Evolutionary conservation across 2,888 invertebrate species (phyloP), one percentile per base, ranked within the genome.

Genomic region (Caenorhabditis sp.): DNA sequence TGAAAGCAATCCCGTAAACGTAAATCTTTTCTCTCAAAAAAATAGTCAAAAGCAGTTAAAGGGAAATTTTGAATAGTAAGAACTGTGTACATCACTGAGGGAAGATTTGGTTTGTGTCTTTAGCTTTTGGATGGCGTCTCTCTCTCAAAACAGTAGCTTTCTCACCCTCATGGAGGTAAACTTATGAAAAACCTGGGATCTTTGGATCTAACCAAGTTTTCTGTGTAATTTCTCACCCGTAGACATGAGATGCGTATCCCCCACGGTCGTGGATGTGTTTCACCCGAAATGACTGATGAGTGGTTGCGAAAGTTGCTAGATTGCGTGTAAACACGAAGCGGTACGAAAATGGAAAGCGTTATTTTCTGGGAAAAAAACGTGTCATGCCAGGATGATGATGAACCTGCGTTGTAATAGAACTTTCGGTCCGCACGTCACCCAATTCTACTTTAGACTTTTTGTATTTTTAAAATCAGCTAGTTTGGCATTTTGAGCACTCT

Each of bases 201-300:
- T 40, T 28, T 67, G 76, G 76, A 76, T 76, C 53, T 44, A 67
- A 55, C 76, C 74, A 76, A 76, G 76, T 76, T 76, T 76, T 76
- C 18, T 53, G 76, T 67, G 76, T 76, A 76, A 76, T 76, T 76
- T 76, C 76, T 68, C 74, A 74, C 74, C 58, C 60, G 44, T 50
- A 37, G 55, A 74, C 50, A 50, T 76, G 61, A 65, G 61, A 76
- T 76, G 76, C 67, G 51, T 76, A 76, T 74, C 64, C 65, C 51
- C 50, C 37, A 18, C 58, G 67, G 76, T 61, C 61, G 50, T 76
- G 76, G 76, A 76, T 76, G 76, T 44, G 76, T 67, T 76, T 76
- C 67, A 55, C 67, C 67, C 67, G 58, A 67, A 76, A 76, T 76
- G 76, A 76, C 67, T 76, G 76, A 76, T 76, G 76, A 76, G 67